Conservation (phyloP, 2,797 vertebrate species). For the Cetoscarus ocellatus region DNA sequence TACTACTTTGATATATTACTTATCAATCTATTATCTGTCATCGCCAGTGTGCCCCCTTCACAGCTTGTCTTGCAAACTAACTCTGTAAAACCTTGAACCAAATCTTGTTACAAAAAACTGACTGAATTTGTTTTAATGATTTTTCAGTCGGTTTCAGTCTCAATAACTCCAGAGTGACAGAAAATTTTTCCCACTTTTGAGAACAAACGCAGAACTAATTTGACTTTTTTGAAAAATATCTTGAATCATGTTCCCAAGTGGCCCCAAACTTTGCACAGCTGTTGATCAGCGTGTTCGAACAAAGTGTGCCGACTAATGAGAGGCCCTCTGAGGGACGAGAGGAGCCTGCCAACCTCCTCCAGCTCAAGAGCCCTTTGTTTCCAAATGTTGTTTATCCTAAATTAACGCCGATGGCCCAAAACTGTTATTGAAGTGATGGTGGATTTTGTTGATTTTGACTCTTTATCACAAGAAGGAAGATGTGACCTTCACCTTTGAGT, state of each 20-base stretch:
- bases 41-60: neutral
- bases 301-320: neutral
- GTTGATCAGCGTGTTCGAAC: conserved; percentile 24
- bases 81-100: neutral
- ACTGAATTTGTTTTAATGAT: neutral
- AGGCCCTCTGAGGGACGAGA: conserved; percentile 6
- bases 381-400: neutral
- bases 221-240: neutral
- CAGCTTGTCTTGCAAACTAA: neutral
- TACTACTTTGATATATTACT: no score
- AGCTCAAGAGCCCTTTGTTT: conserved; percentile 10
- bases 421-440: neutral
- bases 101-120: neutral
- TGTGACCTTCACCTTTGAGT: neutral
- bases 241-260: conserved; percentile 18
- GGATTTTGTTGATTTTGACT: neutral
- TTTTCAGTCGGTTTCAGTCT: neutral
- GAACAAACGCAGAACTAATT: neutral
- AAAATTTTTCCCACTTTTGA: neutral
- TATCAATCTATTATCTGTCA: no score
- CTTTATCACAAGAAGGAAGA: neutral
- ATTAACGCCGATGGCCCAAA: neutral
- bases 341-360: neutral
- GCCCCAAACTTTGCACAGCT: conserved; percentile 20
- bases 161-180: neutral